Evolutionary conservation across 2,113 vertebrate species (phyloP).

Genomic region (Pantherophis guttatus): DNA sequence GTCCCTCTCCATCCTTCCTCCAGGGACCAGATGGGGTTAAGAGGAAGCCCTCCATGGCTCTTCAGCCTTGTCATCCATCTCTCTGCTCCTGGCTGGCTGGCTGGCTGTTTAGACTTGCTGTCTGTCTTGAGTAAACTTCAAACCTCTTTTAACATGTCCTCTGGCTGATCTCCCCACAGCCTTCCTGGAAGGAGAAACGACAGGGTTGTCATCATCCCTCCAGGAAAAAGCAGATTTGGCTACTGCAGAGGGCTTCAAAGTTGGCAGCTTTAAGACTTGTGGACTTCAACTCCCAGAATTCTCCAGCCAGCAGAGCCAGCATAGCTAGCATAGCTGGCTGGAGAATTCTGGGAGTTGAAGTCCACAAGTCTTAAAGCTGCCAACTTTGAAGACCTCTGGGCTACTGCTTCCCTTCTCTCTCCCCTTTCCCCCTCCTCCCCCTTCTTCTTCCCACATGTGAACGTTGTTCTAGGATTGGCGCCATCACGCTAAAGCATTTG

Average conservation of each 20-base stretch:
- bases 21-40: not conserved
- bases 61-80: not conserved
- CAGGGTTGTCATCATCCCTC: not conserved
- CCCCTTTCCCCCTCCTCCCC: no score
- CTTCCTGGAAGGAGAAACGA: not conserved
- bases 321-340: no score
- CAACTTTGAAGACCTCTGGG: no score
- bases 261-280: no score
- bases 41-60: not conserved
- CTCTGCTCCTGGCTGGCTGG: not conserved
- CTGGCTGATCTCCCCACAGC: conserved; percentile 59
- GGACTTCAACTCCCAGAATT: no score
- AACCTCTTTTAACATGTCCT: conserved; percentile 4
- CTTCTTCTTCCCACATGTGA: not conserved
- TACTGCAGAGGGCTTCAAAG: not conserved
- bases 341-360: no score
- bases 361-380: no score
- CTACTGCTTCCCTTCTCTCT: not conserved
- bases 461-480: not conserved
- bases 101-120: conserved; percentile 62
- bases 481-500: not conserved
- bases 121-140: conserved; percentile 55
- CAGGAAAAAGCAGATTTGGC: no score
- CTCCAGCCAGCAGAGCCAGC: no score
- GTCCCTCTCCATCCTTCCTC: not conserved